Base-by-base conservation (phyloP, 2,113 vertebrate species). In the Corvus moneduloides region DNA sequence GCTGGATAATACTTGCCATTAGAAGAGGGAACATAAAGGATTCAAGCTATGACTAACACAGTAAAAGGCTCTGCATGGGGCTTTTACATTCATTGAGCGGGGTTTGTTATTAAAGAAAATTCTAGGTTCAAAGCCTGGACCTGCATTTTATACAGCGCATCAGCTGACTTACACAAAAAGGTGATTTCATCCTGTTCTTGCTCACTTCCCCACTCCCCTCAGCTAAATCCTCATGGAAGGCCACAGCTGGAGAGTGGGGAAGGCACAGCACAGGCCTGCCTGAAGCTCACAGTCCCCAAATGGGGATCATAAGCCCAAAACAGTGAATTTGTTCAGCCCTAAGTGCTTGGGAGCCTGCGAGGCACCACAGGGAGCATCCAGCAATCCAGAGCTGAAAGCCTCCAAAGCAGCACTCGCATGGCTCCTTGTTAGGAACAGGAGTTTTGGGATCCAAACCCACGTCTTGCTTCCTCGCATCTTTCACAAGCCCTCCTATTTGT, bases 1-100 rank as follows among this genome's bases (percentile, higher is more conserved):
- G 89, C 97, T 96, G 89, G 95, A 97, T 98, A 97, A 98, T 98
- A 96, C 97, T 97, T 95, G 90, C 97, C 96, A 98, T 98, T 98
- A 98, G 96, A 98, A 92, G 94, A 95, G 84, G 94, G 86, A 95
- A 97, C 92, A 98, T 97, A 98, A 98, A 97, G 96, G 97, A 97
- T 94, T 96, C 96, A 97, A 97, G 94, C 97, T 97, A 97, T 97
- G 97, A 98, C 97, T 97, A 97, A 98, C 96, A 94, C 93, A 92
- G 94, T 97, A 89, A 97, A 98, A 97, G 93, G 95, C 97, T 96
- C 89, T 84, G 96, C 95, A 94, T 94, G 95, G 83, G 84, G 91
- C 95, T 96, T 84, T 97, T 95, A 95, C 90, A 90, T 95, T 98
- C 96, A 97, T 95, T 97, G 98, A 97, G 97, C 67, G 9, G 56